Evolutionary conservation across 2,113 vertebrate species (phyloP), one percentile per base, ranked within the genome.

Genomic region (Notechis scutatus): DNA sequence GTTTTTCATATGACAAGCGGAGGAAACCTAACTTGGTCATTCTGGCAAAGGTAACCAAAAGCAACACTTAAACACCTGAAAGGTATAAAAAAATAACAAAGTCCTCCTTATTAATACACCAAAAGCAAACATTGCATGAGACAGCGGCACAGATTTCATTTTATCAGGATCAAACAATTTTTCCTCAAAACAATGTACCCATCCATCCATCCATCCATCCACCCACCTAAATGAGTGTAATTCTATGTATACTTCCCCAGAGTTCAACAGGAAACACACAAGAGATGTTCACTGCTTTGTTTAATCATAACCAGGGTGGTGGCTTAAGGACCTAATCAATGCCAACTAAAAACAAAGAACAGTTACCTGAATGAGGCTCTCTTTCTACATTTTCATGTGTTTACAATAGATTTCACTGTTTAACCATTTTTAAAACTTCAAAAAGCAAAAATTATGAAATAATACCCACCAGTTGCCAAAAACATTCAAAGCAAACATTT

Each of bases 1-100:
- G 99, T 95, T 99, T 99, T 98, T 99, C 99, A 7, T 99, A 99
- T 97, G 99, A 99, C 97, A 99, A 97, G 89, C 99, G 98, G 93
- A 99, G 97, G 93, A 99, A 99, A 69, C 99, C 99, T 94, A 99
- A 23, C 96, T 99, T 99, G 94, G 99, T 99, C 99, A 99, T 99
- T 94, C 97, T 99, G 96, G 96, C 95, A 93, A 94, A 92, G 94
- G 95, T 92, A 20, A 88, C 87, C 96, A 81, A 34, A 88, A 94
- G 96, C 91, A 95, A 97, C 90, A 94, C 95, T 52, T 64, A 93
- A 96, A 97, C 3, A 97, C 97, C 98, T 98, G 92, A 21, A 95
- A 92, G 29, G 0, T 0, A 92, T 0, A 74, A 3, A 1, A 7
- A 91, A 20, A 61, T 1, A 3, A 12, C 92, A 87, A 81, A 26